Evolutionary conservation across 2,113 vertebrate species (phyloP), one percentile per base, ranked within the genome.

Genomic region (Microcebus murinus): DNA sequence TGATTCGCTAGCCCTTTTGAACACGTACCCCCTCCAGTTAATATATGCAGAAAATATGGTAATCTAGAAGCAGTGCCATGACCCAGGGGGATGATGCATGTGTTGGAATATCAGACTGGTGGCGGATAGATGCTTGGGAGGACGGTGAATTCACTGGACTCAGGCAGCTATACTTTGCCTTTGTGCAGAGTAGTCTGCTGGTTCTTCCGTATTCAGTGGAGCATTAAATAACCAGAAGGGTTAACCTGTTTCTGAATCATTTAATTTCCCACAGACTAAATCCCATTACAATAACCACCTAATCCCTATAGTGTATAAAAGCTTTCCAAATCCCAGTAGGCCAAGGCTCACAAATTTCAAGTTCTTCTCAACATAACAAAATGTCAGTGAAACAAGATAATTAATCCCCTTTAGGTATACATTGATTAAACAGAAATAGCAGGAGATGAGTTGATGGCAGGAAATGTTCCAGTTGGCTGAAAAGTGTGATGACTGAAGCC

Each of bases 371-470:
- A 55, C 18, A n/a, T 70, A 94, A 6, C 34, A 91, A 71, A 87
- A 92, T 45, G 42, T 94, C 34, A 76, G 29, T 81, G 27, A 96
- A 95, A 88, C 39, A 91, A 86, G 59, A 83, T 80, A 86, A 93
- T 59, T 68, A 77, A 88, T 73, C 27, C 27, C 34, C 6, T 93
- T n/a, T n/a, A 84, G 73, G 68, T 87, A 65, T 18, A 1, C n/a
- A 61, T 23, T 77, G 50, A n/a, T 29, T 95, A 79, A 57, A 17
- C 23, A 79, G 61, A 74, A 5, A 82, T 0, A 84, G 55, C 23
- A 70, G 65, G 57, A 87, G 42, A 65, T 36, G 11, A 74, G 20
- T 27, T 27, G 29, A 48, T 55, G 25, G 31, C 73, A 73, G 67
- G 17, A 87, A 65, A 79, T 80, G 36, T 63, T 85, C 73, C 59